Evolutionary conservation across 2,797 vertebrate species (phyloP).

Genomic region (Apogon hyalosoma): DNA sequence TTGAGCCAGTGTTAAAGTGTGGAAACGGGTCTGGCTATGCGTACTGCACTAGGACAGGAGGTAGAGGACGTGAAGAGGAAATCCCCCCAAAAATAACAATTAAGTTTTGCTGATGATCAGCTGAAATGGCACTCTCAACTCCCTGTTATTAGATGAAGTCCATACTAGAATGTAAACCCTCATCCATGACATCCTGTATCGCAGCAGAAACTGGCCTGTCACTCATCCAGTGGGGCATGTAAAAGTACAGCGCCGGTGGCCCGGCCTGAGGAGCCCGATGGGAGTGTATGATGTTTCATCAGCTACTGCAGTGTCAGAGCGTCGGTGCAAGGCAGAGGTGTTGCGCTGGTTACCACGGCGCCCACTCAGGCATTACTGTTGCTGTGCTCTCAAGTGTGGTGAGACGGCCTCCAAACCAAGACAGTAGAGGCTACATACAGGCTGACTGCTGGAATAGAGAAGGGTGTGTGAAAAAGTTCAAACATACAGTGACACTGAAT

Average conservation of each 20-base stretch:
- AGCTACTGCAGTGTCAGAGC: constrained; percentile 53
- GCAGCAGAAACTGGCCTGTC: constrained; percentile 54
- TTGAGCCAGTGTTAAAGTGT: too few species aligned
- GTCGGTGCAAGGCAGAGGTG: constrained; percentile 42
- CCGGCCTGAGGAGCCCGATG: constrained; percentile 44
- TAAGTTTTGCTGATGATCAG: constrained; percentile 7
- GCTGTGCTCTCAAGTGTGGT: constrained; percentile 56
- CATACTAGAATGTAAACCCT: not conserved
- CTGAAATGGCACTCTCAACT: constrained; percentile 6
- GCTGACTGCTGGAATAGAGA: not conserved
- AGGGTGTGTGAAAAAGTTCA: not conserved
- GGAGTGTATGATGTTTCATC: constrained; percentile 69
- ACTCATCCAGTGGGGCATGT: constrained; percentile 62
- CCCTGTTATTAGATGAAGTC: constrained; percentile 7
- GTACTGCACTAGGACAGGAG: not conserved
- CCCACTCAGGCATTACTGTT: constrained; percentile 18
- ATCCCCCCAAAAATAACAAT: constrained; percentile 1
- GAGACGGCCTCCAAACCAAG: constrained; percentile 31
- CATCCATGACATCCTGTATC: constrained; percentile 30
- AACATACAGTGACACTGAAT: not conserved
- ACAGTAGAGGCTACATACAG: not conserved
- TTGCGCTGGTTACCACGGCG: constrained; percentile 24
- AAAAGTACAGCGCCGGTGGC: constrained; percentile 46
- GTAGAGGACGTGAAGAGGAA: constrained; percentile 3
- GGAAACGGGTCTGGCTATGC: too few species aligned